phyloP scores from a whole-genome alignment of 92 coral and sea anemone genomes.

The Siderastrea radians region DNA sequence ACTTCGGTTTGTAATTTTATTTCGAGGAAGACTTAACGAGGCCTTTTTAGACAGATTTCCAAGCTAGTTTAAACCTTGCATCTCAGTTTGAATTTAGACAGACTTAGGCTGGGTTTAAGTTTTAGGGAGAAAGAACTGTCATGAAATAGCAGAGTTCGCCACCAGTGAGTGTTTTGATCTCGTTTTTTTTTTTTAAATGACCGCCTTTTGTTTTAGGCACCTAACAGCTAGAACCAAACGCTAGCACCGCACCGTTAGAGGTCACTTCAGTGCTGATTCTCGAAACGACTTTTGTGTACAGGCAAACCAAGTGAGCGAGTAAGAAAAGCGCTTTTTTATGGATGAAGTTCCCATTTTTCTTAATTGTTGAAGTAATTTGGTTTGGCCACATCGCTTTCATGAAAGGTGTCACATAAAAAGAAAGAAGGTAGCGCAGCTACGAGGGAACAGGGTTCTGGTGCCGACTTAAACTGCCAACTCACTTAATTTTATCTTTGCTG shows the following conservation, averaged over 20 bases:
- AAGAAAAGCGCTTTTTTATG: not conserved
- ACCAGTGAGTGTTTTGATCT: not conserved
- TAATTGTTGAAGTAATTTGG: not conserved
- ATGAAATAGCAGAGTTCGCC: not conserved
- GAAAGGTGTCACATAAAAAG: not conserved
- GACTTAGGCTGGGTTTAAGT: not conserved
- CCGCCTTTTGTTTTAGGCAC: not conserved
- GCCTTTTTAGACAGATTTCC: slow-evolving; percentile 2
- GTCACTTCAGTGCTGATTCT: not conserved
- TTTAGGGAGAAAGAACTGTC: not conserved
- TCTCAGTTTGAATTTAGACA: not conserved
- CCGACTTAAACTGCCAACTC: not conserved
- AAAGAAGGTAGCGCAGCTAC: not conserved
- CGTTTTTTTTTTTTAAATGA: not conserved
- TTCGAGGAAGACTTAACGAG: not conserved
- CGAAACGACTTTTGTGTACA: not conserved
- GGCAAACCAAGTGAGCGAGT: not conserved
- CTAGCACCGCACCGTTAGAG: not conserved
- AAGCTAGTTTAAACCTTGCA: not conserved
- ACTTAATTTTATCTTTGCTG: not conserved
- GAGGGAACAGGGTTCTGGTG: not conserved
- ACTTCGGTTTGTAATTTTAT: not conserved
- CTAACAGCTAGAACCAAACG: not conserved
- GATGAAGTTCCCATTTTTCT: not conserved
- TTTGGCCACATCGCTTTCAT: not conserved